Percentiles rank a stretch among this genome's conserved stretches.
phyloP scores from a whole-genome alignment of 2,888 invertebrate species.

The Tryphoninae sp. region DNA sequence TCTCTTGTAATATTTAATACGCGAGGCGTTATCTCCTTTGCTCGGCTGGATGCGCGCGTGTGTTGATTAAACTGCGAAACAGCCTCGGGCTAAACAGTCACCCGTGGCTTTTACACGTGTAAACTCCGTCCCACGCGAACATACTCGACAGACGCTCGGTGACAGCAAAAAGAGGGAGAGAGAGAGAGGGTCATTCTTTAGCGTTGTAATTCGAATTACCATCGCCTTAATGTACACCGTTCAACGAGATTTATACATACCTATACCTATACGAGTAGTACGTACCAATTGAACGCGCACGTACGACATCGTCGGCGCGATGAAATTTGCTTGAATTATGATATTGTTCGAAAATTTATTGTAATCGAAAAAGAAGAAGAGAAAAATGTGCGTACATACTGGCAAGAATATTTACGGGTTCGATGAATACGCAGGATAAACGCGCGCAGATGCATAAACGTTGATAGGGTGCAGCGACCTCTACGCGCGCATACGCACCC shows the following conservation, averaged over 20 bases:
- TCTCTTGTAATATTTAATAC: constrained; percentile 12
- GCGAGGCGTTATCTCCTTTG: not conserved
- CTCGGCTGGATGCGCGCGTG: not conserved
- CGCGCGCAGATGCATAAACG: not conserved
- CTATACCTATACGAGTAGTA: not conserved
- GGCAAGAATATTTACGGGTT: not conserved
- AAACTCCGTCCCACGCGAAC: constrained; percentile 40
- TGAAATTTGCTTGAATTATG: no score
- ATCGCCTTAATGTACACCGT: constrained; percentile 48
- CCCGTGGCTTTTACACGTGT: constrained; percentile 53
- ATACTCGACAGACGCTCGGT: constrained; percentile 11
- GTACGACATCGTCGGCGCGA: not conserved
- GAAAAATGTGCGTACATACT: no score
- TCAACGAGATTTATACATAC: constrained; percentile 7
- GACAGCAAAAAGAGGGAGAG: not conserved
- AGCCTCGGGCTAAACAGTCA: constrained; percentile 9
- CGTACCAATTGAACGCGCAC: not conserved
- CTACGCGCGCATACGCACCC: not conserved
- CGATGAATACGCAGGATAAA: not conserved
- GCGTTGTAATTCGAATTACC: constrained; percentile 43
- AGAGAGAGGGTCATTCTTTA: constrained; percentile 40
- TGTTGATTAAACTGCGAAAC: constrained; percentile 24
- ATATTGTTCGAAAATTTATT: no score
- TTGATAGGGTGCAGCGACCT: constrained; percentile 6
- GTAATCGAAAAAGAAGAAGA: no score